These are phyloP conservation scores for Cyanistes caeruleus DNA, from an alignment of 2,113 vertebrate species.

Conservation along the genomic window DNA sequence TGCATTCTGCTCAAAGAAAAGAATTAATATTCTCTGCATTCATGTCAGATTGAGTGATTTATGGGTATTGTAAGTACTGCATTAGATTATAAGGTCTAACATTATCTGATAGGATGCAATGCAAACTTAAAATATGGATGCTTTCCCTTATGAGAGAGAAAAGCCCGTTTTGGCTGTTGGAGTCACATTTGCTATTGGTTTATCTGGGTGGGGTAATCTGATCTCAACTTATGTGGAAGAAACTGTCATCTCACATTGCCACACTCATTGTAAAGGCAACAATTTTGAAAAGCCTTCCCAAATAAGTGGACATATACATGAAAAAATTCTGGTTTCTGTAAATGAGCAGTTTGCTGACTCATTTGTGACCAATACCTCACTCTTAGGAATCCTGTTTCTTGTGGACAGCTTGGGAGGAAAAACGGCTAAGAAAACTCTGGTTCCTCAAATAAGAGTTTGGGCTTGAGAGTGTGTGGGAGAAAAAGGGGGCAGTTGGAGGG, in stretches of 20 bases:
- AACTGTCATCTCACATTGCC: background rate
- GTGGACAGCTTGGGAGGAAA: background rate
- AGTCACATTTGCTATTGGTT: slow-evolving; percentile 24
- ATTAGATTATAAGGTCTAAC: slow-evolving; percentile 43
- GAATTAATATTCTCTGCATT: slow-evolving; percentile 63
- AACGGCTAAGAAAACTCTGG: background rate
- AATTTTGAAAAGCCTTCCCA: slow-evolving; percentile 18
- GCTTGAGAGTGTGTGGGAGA: background rate
- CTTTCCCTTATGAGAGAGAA: background rate
- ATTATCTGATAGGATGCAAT: slow-evolving; percentile 38
- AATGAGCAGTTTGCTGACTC: background rate
- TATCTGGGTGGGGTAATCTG: background rate
- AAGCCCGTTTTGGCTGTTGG: background rate
- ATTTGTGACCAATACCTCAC: slow-evolving; percentile 21
- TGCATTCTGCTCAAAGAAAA: slow-evolving; percentile 70
- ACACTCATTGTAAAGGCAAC: slow-evolving; percentile 11
- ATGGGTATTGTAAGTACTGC: slow-evolving; percentile 55
- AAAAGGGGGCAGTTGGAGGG: background rate
- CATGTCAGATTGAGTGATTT: slow-evolving; percentile 72
- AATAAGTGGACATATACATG: slow-evolving; percentile 14
- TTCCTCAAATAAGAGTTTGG: background rate
- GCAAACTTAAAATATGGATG: slow-evolving; percentile 28
- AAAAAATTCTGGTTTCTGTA: slow-evolving; percentile 9
- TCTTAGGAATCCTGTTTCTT: background rate
- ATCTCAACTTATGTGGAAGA: background rate